These are phyloP conservation scores for Eleutherodactylus coqui DNA, from an alignment of 2,797 vertebrate genomes.

Conservation along the genomic window DNA sequence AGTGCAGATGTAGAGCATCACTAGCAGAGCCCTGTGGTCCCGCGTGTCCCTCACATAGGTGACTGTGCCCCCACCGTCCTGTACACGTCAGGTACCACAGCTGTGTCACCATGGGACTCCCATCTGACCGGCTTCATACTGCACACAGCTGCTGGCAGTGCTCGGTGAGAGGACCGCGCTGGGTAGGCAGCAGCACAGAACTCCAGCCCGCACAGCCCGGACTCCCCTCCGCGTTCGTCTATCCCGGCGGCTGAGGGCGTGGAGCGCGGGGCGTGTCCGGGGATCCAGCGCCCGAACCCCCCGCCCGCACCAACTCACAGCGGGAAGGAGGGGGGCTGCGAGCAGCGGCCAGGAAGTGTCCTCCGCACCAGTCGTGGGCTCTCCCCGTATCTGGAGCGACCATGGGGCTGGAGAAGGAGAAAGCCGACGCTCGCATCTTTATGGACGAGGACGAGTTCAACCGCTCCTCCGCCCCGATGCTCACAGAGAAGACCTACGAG, in stretches of 20 bases:
- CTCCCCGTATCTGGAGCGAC: constrained; percentile 66
- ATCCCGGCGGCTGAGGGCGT: constrained; percentile 23
- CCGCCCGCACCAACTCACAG: constrained; percentile 16
- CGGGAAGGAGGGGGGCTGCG: constrained; percentile 6
- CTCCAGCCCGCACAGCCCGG: neutral
- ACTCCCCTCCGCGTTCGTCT: neutral
- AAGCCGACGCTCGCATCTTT: constrained; percentile 83
- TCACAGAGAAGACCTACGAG: constrained; percentile 70
- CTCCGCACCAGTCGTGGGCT: neutral
- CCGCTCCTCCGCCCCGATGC: constrained; percentile 66
- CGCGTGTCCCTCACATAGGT: no score
- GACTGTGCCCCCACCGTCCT: no score
- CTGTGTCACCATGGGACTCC: no score
- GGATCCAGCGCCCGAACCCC: neutral
- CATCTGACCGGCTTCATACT: no score
- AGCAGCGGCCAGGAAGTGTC: constrained; percentile 9
- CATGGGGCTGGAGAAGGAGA: constrained; percentile 91
- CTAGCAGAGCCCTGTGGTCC: no score
- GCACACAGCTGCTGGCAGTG: no score
- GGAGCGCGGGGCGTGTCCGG: constrained; percentile 18
- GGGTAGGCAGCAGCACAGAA: no score
- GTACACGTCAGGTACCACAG: no score
- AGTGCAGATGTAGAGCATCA: no score
- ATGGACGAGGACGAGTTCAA: constrained; percentile 77
- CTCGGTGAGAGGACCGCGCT: no score